Conservation (phyloP, 2,888 invertebrate species). For the Heliothis peltigera region DNA sequence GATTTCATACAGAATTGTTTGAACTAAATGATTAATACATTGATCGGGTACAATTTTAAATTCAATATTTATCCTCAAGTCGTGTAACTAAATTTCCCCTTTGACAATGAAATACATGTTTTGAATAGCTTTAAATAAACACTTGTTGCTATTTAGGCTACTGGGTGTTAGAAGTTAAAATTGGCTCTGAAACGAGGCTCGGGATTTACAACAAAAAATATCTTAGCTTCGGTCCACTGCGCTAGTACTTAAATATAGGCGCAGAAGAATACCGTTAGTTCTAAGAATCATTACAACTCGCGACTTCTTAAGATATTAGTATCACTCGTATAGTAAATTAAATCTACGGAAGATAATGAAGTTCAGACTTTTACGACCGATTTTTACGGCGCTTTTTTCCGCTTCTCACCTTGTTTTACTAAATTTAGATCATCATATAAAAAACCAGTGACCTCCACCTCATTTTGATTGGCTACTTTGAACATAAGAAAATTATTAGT, state of each 20-base stretch:
- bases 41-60: not conserved
- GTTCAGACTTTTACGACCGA: not conserved
- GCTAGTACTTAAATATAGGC: slow-evolving; percentile 76
- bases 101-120: not conserved
- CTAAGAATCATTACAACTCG: slow-evolving; percentile 65
- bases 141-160: slow-evolving; percentile 52
- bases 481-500: not conserved
- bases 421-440: not conserved
- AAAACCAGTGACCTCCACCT: not conserved
- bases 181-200: slow-evolving; percentile 45
- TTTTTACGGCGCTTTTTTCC: not conserved
- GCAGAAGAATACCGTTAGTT: slow-evolving; percentile 77
- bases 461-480: not conserved
- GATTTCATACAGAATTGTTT: not conserved
- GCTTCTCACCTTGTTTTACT: not conserved
- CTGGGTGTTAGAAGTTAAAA: slow-evolving; percentile 54
- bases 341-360: not conserved
- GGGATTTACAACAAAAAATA: slow-evolving; percentile 64
- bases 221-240: slow-evolving; percentile 62
- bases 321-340: not conserved
- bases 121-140: slow-evolving; percentile 14
- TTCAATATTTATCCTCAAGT: not conserved
- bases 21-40: too few species aligned
- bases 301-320: slow-evolving; percentile 30
- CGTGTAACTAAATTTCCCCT: not conserved